Evolutionary conservation across 1,140 invertebrate species (phyloP), one percentile per base, ranked within the genome.

Genomic region (Pseudomyrmex gracilis): DNA sequence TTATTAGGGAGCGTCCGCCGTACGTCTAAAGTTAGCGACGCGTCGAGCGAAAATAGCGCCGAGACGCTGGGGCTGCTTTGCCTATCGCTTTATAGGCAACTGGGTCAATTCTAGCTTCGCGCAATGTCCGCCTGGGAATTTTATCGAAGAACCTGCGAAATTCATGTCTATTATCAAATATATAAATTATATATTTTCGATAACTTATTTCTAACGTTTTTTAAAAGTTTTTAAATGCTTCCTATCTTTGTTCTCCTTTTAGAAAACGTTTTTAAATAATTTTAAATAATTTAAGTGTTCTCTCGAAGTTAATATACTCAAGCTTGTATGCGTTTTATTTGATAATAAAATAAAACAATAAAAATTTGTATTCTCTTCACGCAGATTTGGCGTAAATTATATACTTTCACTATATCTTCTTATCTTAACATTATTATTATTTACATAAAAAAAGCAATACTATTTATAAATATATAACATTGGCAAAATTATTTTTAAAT

Each of bases 1-100:
- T 93, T 94, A 94, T 94, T 89, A 94, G 92, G 94, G 94, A 94
- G 92, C 91, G 93, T 91, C 90, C 90, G 91, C 86, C 90, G 90
- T 90, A 86, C 87, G 90, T 85, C 93, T 94, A 94, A 94, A 93
- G 91, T 94, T 94, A 94, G 92, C 90, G 83, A 47, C 84, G 77
- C 88, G 91, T 77, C 76, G 76, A 82, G 90, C 87, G 80, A 87
- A 94, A 94, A 94, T 94, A 94, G 92, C 87, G 86, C 63, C 90
- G 85, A 91, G 90, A 90, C 88, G 89, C 90, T 82, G 87, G 82
- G 84, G 83, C 90, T 77, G 86, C 87, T 77, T 76, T 74, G 70
- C 89, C 87, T 91, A 88, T 87, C 87, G 91, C 83, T 93, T 93
- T 93, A 93, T 94, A 93, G 93, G 92, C 93, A 94, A 94, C 90